These are phyloP conservation scores for Cliona cf. orientalis DNA, from an alignment of 37 sponge, comb jelly and placozoan genomes.

Conservation along the genomic window DNA sequence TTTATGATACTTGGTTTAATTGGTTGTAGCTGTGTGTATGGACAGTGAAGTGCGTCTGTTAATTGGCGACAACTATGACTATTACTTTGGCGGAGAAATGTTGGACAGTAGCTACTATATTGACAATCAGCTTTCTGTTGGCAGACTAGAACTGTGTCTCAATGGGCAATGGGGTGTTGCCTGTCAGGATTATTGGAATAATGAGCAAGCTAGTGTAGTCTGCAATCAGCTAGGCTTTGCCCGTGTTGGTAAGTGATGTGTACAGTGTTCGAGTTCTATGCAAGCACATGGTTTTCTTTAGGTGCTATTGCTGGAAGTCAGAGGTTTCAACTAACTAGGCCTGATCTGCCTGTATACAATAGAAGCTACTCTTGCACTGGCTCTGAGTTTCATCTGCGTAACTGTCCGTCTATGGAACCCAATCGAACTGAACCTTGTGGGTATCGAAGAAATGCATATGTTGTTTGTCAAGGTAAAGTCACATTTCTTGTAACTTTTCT, in stretches of 20 bases:
- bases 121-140: constrained; percentile 24
- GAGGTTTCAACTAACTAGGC: not conserved
- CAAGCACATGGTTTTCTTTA: not conserved
- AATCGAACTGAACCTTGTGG: not conserved
- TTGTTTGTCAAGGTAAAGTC: constrained; percentile 32
- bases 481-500: not conserved
- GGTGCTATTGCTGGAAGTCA: constrained; percentile 8
- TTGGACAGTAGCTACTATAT: constrained; percentile 6
- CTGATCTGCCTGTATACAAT: not conserved
- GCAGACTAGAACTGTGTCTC: constrained; percentile 34
- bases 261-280: too few relatives aligned
- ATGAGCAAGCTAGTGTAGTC: constrained; percentile 20
- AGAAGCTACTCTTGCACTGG: constrained; percentile 14
- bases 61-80: not conserved
- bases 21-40: constrained; percentile 12
- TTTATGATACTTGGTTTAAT: not conserved
- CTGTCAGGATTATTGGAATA: constrained; percentile 31
- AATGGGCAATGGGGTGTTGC: constrained; percentile 21
- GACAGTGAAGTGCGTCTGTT: not conserved
- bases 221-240: constrained; percentile 45
- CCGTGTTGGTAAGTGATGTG: constrained; percentile 17
- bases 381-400: not conserved
- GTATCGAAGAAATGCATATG: constrained; percentile 11
- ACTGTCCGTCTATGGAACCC: constrained; percentile 5
- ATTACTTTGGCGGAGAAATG: not conserved